phyloP scores from a whole-genome alignment of 2,888 invertebrate genomes.

The Omphaloscelis lunosa region DNA sequence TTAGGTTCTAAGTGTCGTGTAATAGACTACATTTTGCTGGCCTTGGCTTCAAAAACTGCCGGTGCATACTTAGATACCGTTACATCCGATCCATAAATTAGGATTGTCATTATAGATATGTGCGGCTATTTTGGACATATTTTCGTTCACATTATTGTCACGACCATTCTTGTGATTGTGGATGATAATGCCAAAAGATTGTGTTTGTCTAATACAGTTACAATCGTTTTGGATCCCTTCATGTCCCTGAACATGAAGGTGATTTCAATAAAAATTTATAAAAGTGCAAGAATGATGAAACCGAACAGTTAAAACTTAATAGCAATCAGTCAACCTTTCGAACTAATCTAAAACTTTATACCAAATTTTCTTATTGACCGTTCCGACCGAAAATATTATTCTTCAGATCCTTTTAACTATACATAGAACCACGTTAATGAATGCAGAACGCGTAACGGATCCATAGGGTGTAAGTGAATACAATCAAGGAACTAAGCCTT shows the following conservation, averaged over 20 bases:
- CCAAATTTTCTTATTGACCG: not conserved
- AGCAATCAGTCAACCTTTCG: not conserved
- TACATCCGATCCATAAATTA: conserved; percentile 44
- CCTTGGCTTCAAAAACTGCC: conserved; percentile 56
- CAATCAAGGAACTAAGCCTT: conserved; percentile 1
- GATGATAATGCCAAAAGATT: not conserved
- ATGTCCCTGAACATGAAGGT: not conserved
- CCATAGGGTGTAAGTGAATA: conserved; percentile 16
- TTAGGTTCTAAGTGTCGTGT: conserved; percentile 27
- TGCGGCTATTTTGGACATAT: not conserved
- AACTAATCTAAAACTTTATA: not conserved
- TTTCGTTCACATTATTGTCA: not conserved
- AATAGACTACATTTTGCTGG: conserved; percentile 43
- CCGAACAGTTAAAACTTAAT: not conserved
- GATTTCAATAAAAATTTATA: not conserved
- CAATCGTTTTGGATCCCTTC: not conserved
- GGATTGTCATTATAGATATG: conserved; percentile 14
- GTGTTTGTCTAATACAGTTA: not conserved
- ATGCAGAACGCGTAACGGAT: not conserved
- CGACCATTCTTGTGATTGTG: not conserved
- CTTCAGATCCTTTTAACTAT: not conserved
- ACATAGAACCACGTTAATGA: not conserved
- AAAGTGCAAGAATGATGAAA: not conserved
- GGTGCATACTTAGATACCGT: conserved; percentile 36
- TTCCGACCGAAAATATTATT: not conserved